Evolutionary conservation across 2,797 vertebrate genomes (phyloP), one percentile per base, ranked within the genome.

Genomic region (Erethizon dorsatum): DNA sequence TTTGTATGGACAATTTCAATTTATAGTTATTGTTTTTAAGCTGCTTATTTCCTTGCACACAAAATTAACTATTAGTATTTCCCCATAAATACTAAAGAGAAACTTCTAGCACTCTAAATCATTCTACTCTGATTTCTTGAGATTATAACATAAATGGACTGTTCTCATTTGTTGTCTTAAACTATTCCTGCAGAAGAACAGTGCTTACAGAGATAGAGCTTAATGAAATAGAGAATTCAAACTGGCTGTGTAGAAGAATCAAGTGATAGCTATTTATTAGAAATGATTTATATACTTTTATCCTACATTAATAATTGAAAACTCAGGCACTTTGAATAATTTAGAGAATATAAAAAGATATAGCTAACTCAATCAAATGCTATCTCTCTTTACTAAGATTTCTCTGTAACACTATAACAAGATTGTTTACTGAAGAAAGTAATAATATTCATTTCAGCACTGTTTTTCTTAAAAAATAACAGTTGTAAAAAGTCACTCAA

Each of bases 31-130:
- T 94, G 45, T 89, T 83, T 89, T 95, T 84, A 90, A 84, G 37
- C 1, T 83, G 10, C 67, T 85, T 71, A 77, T 77, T 93, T 75
- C 9, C 33, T 91, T 87, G 12, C 10, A 85, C 77, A 71, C 63
- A 95, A 92, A 95, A 92, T 92, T 85, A 87, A 50, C 41, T 10
- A 79, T 78, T 61, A 95, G 26, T n/a, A 96, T 82, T 94, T 94
- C 2, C 54, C 33, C 13, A 91, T 50, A 80, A 2, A 37, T 1
- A 82, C 7, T 67, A 52, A 95, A 61, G 26, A 96, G 96, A 88
- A 14, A 28, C 45, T 50, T 61, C 15, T 84, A 8, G 4, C 71
- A 80, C 18, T 92, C 5, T 50, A 88, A 78, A 73, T 90, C 3
- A 86, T 52, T 87, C 88, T 94, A 47, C 73, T 94, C 33, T 67